Conservation (phyloP, 2,113 vertebrate genomes). For the Taurulus bubalis region DNA sequence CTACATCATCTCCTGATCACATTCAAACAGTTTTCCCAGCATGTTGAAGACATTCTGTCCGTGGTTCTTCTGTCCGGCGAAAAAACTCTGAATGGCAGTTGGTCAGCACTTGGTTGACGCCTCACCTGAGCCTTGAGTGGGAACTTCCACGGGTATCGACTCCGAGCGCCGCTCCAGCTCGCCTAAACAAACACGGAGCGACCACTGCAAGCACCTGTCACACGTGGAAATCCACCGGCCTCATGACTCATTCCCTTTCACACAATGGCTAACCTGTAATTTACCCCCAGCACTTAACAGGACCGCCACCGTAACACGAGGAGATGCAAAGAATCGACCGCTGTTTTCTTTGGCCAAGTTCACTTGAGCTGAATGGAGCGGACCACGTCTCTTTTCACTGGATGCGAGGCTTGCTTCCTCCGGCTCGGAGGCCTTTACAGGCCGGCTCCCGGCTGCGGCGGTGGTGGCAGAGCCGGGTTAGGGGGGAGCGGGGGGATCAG, state of each 20-base stretch:
- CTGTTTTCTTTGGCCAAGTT: constrained; percentile 79
- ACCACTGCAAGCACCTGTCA: constrained; percentile 54
- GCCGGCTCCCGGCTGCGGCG: background rate
- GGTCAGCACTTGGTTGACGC: background rate
- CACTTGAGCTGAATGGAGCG: constrained; percentile 75
- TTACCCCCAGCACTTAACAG: constrained; percentile 61
- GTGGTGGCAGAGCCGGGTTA: background rate
- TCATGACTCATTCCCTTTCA: constrained; percentile 48
- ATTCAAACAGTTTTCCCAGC: background rate
- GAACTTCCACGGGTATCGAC: constrained; percentile 24
- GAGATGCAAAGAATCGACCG: constrained; percentile 54
- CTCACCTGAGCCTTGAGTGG: background rate
- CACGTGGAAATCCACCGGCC: constrained; percentile 49
- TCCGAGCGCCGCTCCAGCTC: constrained; percentile 2
- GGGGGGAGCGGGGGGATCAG: constrained; percentile 17
- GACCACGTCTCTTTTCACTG: constrained; percentile 64
- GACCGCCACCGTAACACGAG: constrained; percentile 64
- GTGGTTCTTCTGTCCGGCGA: background rate
- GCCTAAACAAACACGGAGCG: constrained; percentile 48
- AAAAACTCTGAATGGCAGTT: background rate
- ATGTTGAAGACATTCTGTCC: background rate
- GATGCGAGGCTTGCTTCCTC: constrained; percentile 73
- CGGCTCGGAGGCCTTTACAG: constrained; percentile 18
- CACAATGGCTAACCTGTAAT: constrained; percentile 62
- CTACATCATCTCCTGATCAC: background rate